Evolutionary conservation across 2,888 invertebrate species (phyloP).

Genomic region (Bombylius discolor): DNA sequence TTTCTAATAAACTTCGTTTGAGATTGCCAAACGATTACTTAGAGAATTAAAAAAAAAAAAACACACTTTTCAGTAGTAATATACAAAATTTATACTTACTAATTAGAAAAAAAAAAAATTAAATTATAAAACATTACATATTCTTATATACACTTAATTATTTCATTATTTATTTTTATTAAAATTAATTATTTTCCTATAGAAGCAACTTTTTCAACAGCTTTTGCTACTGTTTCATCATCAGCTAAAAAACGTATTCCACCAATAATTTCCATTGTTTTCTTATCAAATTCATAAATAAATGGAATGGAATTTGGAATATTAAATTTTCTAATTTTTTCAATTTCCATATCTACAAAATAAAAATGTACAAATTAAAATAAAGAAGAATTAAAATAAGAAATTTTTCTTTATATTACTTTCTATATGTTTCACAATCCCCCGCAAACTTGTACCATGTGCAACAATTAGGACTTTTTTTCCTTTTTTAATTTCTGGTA

Average conservation of each 20-base stretch:
- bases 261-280: conserved; percentile 50
- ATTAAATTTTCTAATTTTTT: conserved; percentile 60
- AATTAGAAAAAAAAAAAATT: too few species aligned
- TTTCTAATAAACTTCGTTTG: too few species aligned
- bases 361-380: conserved; percentile 8
- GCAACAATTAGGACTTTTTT: conserved; percentile 69
- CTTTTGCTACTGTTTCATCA: conserved; percentile 60
- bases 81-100: too few species aligned
- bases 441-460: conserved; percentile 75
- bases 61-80: too few species aligned
- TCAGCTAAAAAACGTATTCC: conserved; percentile 67
- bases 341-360: conserved; percentile 48
- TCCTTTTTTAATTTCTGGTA: conserved; percentile 52
- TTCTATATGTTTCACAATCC: conserved; percentile 76
- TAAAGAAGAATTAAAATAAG: conserved; percentile 2
- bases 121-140: too few species aligned
- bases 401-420: conserved; percentile 34
- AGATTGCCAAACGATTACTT: too few species aligned
- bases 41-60: too few species aligned
- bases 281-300: conserved; percentile 59
- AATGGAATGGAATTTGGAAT: conserved; percentile 71
- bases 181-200: conserved; percentile 45
- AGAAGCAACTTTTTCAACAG: conserved; percentile 63
- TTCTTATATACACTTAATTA: too few species aligned
- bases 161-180: too few species aligned